Conservation (phyloP, 2,113 vertebrate species). For the Pachyramphus minor region DNA sequence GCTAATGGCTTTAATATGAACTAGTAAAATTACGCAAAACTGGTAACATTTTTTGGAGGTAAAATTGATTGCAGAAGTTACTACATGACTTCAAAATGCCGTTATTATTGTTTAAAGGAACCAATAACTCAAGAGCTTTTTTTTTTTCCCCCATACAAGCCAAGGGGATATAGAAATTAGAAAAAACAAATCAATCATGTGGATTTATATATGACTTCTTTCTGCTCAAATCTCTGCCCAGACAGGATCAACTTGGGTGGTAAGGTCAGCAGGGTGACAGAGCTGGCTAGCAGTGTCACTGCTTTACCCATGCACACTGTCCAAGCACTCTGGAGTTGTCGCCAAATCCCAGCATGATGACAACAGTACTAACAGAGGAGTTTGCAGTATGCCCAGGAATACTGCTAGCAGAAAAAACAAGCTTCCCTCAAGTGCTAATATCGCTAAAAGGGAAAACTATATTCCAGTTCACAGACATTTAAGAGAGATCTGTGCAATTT, state of each 20-base stretch:
- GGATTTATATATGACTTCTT: background rate
- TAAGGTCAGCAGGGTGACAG: conserved; percentile 36
- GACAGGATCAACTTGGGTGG: conserved; percentile 52
- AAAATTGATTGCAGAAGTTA: conserved; percentile 23
- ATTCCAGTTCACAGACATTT: background rate
- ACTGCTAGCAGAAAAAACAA: background rate
- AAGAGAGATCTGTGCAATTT: background rate
- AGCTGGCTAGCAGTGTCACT: background rate
- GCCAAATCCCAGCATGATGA: conserved; percentile 21
- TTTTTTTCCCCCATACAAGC: background rate
- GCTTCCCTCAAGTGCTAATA: background rate
- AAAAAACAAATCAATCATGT: conserved; percentile 8
- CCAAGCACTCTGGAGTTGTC: background rate
- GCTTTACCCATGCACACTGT: background rate
- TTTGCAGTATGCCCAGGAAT: background rate
- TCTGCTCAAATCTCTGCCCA: background rate
- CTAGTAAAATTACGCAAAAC: conserved; percentile 18
- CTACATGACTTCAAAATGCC: background rate
- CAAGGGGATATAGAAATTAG: background rate
- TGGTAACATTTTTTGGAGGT: background rate
- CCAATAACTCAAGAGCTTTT: background rate
- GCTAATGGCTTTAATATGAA: conserved; percentile 20
- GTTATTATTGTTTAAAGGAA: conserved; percentile 4
- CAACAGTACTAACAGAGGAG: background rate
- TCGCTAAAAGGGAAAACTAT: background rate